Conservation (phyloP, 2,797 vertebrate species). For the Oreortyx pictus region DNA sequence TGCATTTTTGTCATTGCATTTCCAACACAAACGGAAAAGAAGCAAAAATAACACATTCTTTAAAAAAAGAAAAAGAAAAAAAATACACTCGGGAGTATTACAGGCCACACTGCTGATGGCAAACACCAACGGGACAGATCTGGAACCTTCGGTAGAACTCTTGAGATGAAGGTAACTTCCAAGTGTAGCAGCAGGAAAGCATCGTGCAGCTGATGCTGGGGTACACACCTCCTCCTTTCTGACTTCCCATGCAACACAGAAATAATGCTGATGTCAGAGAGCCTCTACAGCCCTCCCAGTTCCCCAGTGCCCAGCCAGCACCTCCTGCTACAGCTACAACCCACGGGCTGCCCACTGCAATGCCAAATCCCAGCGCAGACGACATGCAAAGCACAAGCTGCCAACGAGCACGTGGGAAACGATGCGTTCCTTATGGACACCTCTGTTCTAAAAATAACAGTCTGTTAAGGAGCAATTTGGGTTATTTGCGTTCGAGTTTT, state of each 20-base stretch:
- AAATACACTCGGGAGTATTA: too few species aligned
- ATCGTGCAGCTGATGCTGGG: neutral
- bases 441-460: neutral
- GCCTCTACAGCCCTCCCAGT: neutral
- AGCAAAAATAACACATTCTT: neutral
- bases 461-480: neutral
- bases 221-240: neutral
- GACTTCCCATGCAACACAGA: neutral
- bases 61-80: neutral
- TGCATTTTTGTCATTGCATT: neutral
- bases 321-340: too few species aligned
- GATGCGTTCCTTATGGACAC: fast-evolving
- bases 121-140: neutral
- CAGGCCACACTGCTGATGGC: neutral
- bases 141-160: neutral
- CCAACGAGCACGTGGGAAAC: neutral
- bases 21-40: neutral
- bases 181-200: neutral
- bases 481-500: neutral
- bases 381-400: neutral
- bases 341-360: neutral
- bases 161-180: neutral
- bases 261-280: neutral
- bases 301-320: neutral
- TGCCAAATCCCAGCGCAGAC: neutral